phyloP scores from a whole-genome alignment of 2,888 invertebrate species.

The Trichopria drosophilae region DNA sequence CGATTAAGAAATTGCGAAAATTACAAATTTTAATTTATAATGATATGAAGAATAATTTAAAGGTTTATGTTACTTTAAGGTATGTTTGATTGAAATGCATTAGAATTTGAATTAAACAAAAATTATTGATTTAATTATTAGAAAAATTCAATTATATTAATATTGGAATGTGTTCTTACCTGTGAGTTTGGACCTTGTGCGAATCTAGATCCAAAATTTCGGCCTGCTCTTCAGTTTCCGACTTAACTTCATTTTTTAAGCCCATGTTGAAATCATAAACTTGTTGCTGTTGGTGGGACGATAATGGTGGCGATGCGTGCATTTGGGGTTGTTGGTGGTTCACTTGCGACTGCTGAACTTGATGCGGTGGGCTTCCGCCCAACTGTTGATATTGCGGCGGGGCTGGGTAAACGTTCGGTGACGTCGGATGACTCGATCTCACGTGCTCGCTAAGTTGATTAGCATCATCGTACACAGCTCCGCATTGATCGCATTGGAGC shows the following conservation, averaged over 20 bases:
- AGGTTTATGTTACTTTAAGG: no score
- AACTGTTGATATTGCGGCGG: conserved; percentile 47
- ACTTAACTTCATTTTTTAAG: conserved; percentile 62
- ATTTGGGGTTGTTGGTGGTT: conserved; percentile 60
- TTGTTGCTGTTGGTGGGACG: conserved; percentile 56
- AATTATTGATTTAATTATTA: no score
- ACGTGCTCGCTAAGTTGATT: conserved; percentile 76
- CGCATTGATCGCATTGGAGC: conserved; percentile 80
- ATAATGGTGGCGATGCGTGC: conserved; percentile 48
- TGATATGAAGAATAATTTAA: no score
- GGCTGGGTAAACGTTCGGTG: conserved; percentile 49
- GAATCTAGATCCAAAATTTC: conserved; percentile 87
- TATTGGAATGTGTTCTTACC: no score
- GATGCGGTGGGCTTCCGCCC: conserved; percentile 50
- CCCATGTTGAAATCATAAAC: conserved; percentile 28
- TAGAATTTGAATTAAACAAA: no score
- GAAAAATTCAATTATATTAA: no score
- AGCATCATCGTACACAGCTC: conserved; percentile 76
- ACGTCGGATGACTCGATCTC: conserved; percentile 66
- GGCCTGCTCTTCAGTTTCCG: conserved; percentile 72
- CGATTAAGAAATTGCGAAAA: no score
- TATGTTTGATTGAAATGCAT: no score
- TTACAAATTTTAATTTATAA: no score
- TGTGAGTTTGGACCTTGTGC: conserved; percentile 78
- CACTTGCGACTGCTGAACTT: conserved; percentile 54